These are phyloP conservation scores for Drosophila takahashii DNA, from an alignment of 1,140 invertebrate genomes.

Conservation along the genomic window DNA sequence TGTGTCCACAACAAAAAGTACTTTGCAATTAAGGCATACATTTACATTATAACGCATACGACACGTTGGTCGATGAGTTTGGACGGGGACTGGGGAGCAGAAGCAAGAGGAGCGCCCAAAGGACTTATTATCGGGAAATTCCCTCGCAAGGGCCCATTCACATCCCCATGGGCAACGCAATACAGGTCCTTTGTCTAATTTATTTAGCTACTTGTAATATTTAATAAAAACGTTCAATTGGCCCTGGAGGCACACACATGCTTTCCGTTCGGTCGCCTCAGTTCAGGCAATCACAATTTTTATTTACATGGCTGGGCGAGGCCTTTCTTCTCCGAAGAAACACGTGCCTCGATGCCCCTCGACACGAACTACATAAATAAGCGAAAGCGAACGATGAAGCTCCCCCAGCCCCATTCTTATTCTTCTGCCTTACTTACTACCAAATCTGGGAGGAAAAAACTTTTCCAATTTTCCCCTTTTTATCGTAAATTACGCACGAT, in stretches of 20 bases:
- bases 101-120: background rate
- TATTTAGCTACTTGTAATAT: constrained; percentile 70
- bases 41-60: constrained; percentile 61
- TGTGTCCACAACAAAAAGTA: constrained; percentile 32
- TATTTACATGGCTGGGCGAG: constrained; percentile 57
- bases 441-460: constrained; percentile 49
- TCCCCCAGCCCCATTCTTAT: background rate
- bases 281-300: constrained; percentile 79
- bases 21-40: constrained; percentile 72
- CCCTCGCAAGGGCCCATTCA: constrained; percentile 8
- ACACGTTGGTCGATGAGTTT: constrained; percentile 16
- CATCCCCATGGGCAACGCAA: constrained; percentile 38
- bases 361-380: constrained; percentile 81
- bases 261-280: constrained; percentile 12
- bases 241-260: constrained; percentile 16
- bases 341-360: constrained; percentile 59
- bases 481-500: constrained; percentile 84
- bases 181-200: constrained; percentile 47
- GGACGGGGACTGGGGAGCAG: background rate
- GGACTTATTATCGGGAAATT: constrained; percentile 2
- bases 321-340: constrained; percentile 7
- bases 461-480: constrained; percentile 84
- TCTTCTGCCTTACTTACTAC: constrained; percentile 23
- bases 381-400: constrained; percentile 43
- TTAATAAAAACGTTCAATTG: constrained; percentile 70